These are phyloP conservation scores for Gadopsis marmoratus DNA, from an alignment of 2,797 vertebrate species.

Conservation along the genomic window DNA sequence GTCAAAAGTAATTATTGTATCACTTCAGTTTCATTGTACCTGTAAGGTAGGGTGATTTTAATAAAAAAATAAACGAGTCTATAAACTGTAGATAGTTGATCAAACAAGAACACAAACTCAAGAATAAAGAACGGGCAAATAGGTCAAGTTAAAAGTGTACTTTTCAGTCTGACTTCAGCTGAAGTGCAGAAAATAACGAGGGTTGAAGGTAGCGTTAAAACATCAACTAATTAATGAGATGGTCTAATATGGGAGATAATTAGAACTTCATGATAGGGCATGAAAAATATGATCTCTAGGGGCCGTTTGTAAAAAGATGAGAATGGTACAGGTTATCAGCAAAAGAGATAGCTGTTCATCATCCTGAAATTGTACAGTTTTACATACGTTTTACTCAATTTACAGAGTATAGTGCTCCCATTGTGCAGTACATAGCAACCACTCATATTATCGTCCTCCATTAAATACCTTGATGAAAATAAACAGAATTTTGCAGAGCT, in stretches of 20 bases:
- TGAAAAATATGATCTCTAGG: background rate
- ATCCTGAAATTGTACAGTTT: background rate
- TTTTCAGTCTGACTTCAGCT: constrained; percentile 3
- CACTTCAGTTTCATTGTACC: background rate
- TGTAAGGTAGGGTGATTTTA: background rate
- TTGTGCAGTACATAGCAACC: background rate
- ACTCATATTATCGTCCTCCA: background rate
- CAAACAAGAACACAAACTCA: background rate
- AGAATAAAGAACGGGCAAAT: background rate
- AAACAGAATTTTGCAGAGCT: background rate
- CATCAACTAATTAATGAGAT: constrained; percentile 17
- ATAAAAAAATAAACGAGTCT: background rate
- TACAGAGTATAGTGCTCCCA: no score
- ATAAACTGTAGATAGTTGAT: background rate
- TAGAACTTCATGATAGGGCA: background rate
- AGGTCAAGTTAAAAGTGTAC: constrained; percentile 7
- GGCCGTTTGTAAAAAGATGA: background rate
- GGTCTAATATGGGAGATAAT: constrained; percentile 14
- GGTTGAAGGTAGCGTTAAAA: constrained; percentile 3
- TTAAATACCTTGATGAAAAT: background rate
- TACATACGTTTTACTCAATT: no score
- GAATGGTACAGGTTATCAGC: background rate
- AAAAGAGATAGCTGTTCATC: background rate
- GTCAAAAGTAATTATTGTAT: background rate
- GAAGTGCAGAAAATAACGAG: constrained; percentile 7